Evolutionary conservation across 2,113 vertebrate species (phyloP).

Genomic region (Ochotona princeps): DNA sequence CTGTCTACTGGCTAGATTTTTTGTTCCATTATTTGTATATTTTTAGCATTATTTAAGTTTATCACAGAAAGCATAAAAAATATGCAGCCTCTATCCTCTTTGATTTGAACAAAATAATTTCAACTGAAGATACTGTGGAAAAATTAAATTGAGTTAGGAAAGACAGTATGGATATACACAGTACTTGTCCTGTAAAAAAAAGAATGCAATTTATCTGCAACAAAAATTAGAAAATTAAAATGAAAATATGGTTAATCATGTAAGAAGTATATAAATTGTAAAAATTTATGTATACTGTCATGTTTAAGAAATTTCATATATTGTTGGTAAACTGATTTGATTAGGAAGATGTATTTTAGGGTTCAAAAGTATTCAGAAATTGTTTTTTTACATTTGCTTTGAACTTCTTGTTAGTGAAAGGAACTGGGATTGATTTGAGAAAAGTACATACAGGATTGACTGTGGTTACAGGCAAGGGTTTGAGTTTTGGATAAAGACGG

Average conservation of each 20-base stretch:
- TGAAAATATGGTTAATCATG: neutral
- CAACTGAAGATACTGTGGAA: constrained; percentile 10
- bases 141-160: constrained; percentile 33
- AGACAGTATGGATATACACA: neutral
- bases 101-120: constrained; percentile 34
- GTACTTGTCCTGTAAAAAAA: neutral
- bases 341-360: neutral
- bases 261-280: neutral
- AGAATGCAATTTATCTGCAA: neutral
- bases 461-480: neutral
- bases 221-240: constrained; percentile 43
- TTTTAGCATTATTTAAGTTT: constrained; percentile 45
- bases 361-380: neutral
- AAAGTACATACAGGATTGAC: neutral
- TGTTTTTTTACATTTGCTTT: constrained; percentile 18
- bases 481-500: neutral
- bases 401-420: constrained; percentile 1
- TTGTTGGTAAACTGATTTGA: neutral
- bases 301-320: constrained; percentile 23
- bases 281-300: neutral
- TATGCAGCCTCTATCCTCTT: neutral
- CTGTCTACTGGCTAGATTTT: neutral
- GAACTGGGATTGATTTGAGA: neutral
- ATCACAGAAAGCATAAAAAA: neutral
- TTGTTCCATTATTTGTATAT: neutral